Base-by-base conservation (phyloP, 2,888 invertebrate genomes). In the Leucania comma region DNA sequence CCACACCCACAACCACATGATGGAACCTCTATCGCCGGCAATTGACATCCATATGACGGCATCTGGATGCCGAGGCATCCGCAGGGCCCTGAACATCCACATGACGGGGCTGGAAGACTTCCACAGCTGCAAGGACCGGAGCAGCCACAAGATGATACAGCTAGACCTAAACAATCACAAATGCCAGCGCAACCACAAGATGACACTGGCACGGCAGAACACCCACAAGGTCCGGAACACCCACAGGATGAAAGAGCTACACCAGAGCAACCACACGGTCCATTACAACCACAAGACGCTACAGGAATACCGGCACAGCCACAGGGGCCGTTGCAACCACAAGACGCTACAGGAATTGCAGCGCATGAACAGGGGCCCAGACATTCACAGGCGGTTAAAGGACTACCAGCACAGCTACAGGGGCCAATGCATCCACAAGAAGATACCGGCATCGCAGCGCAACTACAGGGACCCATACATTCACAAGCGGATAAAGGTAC, bases 31-130 rank as follows among this genome's bases (percentile, higher is more conserved):
- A 80, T 61, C 22, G 58, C 20, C 0, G 80, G 80, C 12, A 80
- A 38, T 29, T 76, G 77, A 62, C 81, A 81, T 50, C 78, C 74
- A 24, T 56, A 83, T 0, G 62, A 78, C 0, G 66, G 68, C 63
- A 65, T 83, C 77, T 75, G 82, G 70, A 64, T 81, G 35, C 63
- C 81, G 29, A 60, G 65, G 58, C 59, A 77, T 50, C 71, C 62
- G 57, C 68, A 85, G 51, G 65, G 70, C 6, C 78, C 77, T 14
- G 58, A 53, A 57, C 80, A 83, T 51, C 72, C 80, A 57, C 75
- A 84, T 0, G 58, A 78, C 0, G 61, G 42, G 9, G 42, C 81
- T 71, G 72, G 73, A 72, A 62, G 67, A 24, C 68, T 75, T 65
- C 48, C 53, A 38, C 56, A 75, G 42, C 62, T 42, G 26, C 67